Evolutionary conservation across 2,888 invertebrate species (phyloP).

Genomic region (Aquatica leii): DNA sequence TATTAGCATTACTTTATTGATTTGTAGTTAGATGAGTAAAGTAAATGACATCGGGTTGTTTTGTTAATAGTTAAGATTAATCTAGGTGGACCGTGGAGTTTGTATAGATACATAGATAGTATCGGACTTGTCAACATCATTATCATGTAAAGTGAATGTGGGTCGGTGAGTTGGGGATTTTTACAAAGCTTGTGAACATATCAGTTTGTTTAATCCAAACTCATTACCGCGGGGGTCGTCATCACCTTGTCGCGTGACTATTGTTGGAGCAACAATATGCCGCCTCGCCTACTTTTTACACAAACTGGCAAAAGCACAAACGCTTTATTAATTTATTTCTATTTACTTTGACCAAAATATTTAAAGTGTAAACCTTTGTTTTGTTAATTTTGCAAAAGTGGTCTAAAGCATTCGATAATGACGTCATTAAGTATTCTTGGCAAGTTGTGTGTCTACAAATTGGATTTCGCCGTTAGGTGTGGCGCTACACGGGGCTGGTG

Average conservation of each 20-base stretch:
- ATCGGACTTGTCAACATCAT: constrained; percentile 38
- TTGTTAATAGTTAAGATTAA: neutral
- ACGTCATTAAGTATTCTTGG: constrained; percentile 36
- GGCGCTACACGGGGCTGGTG: constrained; percentile 37
- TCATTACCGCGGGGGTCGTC: constrained; percentile 38
- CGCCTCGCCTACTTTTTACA: constrained; percentile 34
- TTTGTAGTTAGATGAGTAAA: constrained; percentile 12
- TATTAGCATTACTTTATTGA: constrained; percentile 13
- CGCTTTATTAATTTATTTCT: constrained; percentile 24
- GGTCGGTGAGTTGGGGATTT: constrained; percentile 36
- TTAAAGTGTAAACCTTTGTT: constrained; percentile 13
- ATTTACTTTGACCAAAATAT: constrained; percentile 39
- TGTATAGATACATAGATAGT: constrained; percentile 28
- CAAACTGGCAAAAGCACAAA: constrained; percentile 30
- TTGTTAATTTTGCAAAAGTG: constrained; percentile 25
- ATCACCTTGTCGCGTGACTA: constrained; percentile 38
- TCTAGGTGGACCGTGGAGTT: too few species aligned
- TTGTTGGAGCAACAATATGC: constrained; percentile 30
- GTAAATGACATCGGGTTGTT: neutral
- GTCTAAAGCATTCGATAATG: constrained; percentile 33
- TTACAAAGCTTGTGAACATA: constrained; percentile 36
- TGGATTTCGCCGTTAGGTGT: constrained; percentile 39
- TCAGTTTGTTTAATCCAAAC: constrained; percentile 38
- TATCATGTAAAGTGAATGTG: constrained; percentile 39
- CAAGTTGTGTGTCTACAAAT: constrained; percentile 39